These are phyloP conservation scores for Nematolebias whitei DNA, from an alignment of 2,113 vertebrate genomes.

Conservation along the genomic window DNA sequence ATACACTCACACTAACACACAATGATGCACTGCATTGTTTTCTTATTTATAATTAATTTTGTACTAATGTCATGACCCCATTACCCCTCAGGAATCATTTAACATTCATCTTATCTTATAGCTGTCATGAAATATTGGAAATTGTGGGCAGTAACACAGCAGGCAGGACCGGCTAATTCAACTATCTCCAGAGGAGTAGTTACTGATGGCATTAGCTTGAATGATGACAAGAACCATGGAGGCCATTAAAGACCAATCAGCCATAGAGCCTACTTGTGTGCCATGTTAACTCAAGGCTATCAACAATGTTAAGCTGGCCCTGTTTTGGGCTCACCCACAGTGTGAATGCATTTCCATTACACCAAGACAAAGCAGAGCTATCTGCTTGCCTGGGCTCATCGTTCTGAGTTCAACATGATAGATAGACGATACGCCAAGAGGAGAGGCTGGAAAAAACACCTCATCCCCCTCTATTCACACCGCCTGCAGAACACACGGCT, in stretches of 20 bases:
- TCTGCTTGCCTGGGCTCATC: slow-evolving; percentile 39
- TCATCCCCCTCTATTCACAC: slow-evolving; percentile 37
- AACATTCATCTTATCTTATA: slow-evolving; percentile 29
- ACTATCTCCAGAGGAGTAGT: slow-evolving; percentile 50
- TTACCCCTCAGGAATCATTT: slow-evolving; percentile 31
- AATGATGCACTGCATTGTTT: slow-evolving; percentile 35
- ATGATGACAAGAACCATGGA: slow-evolving; percentile 47
- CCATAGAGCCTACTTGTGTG: slow-evolving; percentile 40
- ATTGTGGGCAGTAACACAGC: slow-evolving; percentile 20
- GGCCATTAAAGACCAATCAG: slow-evolving; percentile 58
- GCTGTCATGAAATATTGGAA: slow-evolving; percentile 50
- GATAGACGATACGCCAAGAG: slow-evolving; percentile 41
- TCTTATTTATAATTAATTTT: slow-evolving; percentile 37
- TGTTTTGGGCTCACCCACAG: slow-evolving; percentile 15
- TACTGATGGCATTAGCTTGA: slow-evolving; percentile 63
- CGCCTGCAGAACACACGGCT: slow-evolving; percentile 24
- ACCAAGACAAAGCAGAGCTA: slow-evolving; percentile 45
- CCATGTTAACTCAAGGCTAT: slow-evolving; percentile 42
- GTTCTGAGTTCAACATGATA: slow-evolving; percentile 22
- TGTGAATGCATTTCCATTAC: slow-evolving; percentile 40
- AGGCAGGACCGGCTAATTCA: slow-evolving; percentile 46
- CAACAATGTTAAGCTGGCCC: slow-evolving; percentile 40
- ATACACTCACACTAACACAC: slow-evolving; percentile 33
- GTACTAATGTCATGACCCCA: slow-evolving; percentile 35
- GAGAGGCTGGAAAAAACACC: slow-evolving; percentile 51